Conservation (phyloP, 1,140 invertebrate species). For the Macrotrachela quadricornifera region DNA sequence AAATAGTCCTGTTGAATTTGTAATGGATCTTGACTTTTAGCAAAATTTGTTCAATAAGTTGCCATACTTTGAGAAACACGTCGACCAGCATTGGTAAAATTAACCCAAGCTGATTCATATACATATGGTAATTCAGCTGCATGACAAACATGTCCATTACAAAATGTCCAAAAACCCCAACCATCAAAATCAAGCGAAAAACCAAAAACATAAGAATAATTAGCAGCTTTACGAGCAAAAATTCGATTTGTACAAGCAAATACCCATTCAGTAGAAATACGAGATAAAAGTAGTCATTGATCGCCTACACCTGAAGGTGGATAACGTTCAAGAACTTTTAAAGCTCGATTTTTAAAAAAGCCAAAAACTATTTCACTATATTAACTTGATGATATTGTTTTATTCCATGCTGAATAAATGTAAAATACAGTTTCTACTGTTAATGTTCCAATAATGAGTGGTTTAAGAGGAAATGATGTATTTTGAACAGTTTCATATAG, state of each 20-base stretch:
- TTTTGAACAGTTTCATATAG: not conserved
- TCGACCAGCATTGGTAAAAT: constrained; percentile 10
- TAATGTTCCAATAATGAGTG: constrained; percentile 6
- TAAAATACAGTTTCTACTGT: constrained; percentile 6
- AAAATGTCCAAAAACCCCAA: constrained; percentile 7
- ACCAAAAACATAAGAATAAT: constrained; percentile 9
- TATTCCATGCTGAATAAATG: not conserved
- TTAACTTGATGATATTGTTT: not conserved
- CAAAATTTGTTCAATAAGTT: constrained; percentile 21
- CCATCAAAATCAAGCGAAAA: constrained; percentile 1
- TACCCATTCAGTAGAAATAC: constrained; percentile 6
- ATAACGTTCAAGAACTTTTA: constrained; percentile 2
- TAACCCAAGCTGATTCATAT: not conserved
- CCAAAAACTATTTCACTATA: not conserved
- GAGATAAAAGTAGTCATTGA: not conserved
- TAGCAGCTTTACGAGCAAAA: no score
- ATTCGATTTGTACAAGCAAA: no score
- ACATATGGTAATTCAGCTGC: constrained; percentile 5
- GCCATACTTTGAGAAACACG: constrained; percentile 13
- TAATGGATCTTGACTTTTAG: constrained; percentile 8
- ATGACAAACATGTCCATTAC: constrained; percentile 5
- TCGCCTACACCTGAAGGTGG: no score
- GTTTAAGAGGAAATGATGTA: no score
- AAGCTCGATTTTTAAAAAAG: not conserved
- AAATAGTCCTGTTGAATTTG: not conserved